Conservation (phyloP, 2,888 invertebrate species). For the Sycophila texana region DNA sequence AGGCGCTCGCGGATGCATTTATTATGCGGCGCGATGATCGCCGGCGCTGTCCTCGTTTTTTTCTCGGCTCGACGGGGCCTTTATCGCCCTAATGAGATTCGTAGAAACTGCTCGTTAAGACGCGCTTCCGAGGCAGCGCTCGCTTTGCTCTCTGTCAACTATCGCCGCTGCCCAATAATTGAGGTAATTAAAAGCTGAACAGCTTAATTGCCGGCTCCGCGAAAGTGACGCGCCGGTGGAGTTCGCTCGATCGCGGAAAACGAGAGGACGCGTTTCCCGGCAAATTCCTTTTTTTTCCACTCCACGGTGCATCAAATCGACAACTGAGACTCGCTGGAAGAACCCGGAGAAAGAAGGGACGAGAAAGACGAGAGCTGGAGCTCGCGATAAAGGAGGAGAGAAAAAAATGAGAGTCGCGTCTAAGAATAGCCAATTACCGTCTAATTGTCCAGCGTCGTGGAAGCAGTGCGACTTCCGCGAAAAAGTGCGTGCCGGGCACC, state of each 20-base stretch:
- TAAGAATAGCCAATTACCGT: conserved; percentile 54
- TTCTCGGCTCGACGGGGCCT: background rate
- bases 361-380: background rate
- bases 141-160: background rate
- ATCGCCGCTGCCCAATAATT: conserved; percentile 24
- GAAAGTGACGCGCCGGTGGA: background rate
- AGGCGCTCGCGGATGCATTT: conserved; percentile 24
- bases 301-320: conserved; percentile 41
- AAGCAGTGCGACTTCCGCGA: conserved; percentile 47
- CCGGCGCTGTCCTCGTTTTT: background rate
- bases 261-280: background rate
- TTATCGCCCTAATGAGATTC: conserved; percentile 44
- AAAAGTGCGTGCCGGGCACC: conserved; percentile 32
- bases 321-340: background rate
- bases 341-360: conserved; percentile 5
- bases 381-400: conserved; percentile 1
- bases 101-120: conserved; percentile 28
- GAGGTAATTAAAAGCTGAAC: conserved; percentile 11
- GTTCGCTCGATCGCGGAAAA: background rate
- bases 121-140: background rate
- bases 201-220: conserved; percentile 15
- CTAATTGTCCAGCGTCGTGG: conserved; percentile 49
- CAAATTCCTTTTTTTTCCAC: conserved; percentile 37
- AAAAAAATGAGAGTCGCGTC: conserved; percentile 46
- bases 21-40: conserved; percentile 32